Conservation (phyloP, 2,113 vertebrate species). For the Serranochromis macrocephalus region DNA sequence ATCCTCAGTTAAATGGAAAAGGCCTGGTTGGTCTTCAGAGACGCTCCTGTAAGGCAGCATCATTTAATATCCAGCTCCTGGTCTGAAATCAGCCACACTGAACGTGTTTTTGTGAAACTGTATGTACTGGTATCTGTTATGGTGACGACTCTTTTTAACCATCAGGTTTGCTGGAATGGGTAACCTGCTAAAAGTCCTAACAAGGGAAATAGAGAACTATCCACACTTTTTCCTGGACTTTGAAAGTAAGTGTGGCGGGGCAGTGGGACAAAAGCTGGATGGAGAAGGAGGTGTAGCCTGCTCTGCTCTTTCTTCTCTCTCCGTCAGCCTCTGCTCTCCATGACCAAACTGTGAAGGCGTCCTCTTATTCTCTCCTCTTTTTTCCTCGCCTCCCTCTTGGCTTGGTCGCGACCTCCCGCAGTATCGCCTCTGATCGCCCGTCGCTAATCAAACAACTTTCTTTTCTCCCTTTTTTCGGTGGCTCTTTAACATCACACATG, state of each 20-base stretch:
- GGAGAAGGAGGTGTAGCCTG: background rate
- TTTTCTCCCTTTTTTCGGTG: background rate
- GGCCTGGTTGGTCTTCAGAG: background rate
- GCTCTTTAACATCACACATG: conserved; percentile 16
- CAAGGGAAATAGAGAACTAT: conserved; percentile 99
- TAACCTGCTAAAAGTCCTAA: conserved; percentile 99
- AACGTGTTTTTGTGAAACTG: background rate
- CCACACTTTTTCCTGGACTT: conserved; percentile 99
- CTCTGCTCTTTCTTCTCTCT: conserved; percentile 34
- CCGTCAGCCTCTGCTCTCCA: conserved; percentile 36
- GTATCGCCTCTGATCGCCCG: conserved; percentile 23
- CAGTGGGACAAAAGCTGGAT: background rate
- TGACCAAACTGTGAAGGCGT: background rate
- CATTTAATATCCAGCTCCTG: background rate
- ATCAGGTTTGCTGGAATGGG: conserved; percentile 99
- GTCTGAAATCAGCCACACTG: background rate
- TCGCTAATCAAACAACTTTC: background rate
- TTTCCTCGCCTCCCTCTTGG: background rate
- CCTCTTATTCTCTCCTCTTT: background rate
- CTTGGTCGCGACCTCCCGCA: background rate
- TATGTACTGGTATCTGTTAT: background rate
- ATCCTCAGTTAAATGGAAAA: background rate
- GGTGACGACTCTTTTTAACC: conserved; percentile 63
- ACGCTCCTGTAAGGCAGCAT: background rate
- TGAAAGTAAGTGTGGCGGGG: conserved; percentile 92